Evolutionary conservation across 2,888 invertebrate species (phyloP), one percentile per base, ranked within the genome.

Genomic region (Cremastinae sp.): DNA sequence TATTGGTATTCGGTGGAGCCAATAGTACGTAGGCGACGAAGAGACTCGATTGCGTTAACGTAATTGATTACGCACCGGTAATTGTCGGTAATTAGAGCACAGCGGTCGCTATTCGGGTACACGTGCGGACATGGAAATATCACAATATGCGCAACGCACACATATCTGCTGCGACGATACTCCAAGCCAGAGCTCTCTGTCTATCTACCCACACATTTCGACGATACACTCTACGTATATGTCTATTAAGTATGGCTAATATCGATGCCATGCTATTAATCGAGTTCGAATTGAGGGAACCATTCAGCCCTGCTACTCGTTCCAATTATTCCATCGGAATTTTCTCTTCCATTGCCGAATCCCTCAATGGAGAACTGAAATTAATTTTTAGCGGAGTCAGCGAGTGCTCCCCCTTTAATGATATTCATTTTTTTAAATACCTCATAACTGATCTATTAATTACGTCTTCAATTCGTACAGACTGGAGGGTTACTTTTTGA

Each of bases 61-160:
- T 87, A 87, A 87, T 87, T 86, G 84, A 86, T 86, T 85, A 87
- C 85, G 85, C 83, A 83, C 83, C 81, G 85, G 84, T 85, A 87
- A 86, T 86, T 85, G 84, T 84, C 82, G 83, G 83, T 86, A 87
- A 86, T 86, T 87, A 87, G 84, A 85, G 82, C 84, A 83, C 83
- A 79, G 84, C 61, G 56, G 39, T 56, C 70, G 49, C 51, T 22
- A 53, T 53, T 53, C 22, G 58, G 64, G 59, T 59, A 35, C 62
- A 59, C 49, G 35, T 41, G 10, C 22, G 39, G 47, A 39, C 47
- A 62, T 28, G 22, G 53, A 35, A 12, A 55, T n/a, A 53, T 65
- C 49, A 49, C 47, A 37, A 5, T 16, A 49, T 7, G 53, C 10
- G n/a, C 37, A 47, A 43, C 14, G 10, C 16, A 14, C 14, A 37